Evolutionary conservation across 2,888 invertebrate genomes (phyloP).

Genomic region (Tachina fera): DNA sequence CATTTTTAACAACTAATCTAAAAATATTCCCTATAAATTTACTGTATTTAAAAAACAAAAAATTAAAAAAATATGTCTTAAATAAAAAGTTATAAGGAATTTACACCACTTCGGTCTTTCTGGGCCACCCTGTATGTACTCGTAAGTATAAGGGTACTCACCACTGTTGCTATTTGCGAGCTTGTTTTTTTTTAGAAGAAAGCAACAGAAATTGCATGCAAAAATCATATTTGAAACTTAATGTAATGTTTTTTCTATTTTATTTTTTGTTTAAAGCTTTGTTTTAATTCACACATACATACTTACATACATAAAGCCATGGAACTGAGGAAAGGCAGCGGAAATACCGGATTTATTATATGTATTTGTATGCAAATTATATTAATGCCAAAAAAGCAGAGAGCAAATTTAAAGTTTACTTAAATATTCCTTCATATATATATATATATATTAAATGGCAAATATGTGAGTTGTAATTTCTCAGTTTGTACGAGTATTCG

Average conservation of each 20-base stretch:
- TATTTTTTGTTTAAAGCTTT: neutral
- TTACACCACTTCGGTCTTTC: too few species aligned
- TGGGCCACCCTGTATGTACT: neutral
- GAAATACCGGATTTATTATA: conserved; percentile 5
- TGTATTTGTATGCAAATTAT: neutral
- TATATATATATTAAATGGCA: too few species aligned
- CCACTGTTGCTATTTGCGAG: conserved; percentile 7
- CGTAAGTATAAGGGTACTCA: neutral
- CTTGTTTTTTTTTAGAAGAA: conserved; percentile 2
- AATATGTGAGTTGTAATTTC: too few species aligned
- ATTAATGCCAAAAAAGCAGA: neutral
- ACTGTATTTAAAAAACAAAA: too few species aligned
- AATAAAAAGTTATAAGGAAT: too few species aligned
- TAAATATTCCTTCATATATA: too few species aligned
- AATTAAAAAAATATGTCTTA: too few species aligned
- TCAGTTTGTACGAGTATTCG: too few species aligned
- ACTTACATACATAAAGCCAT: neutral
- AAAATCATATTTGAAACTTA: conserved; percentile 8
- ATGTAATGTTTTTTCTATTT: conserved; percentile 28
- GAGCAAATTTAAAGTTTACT: too few species aligned
- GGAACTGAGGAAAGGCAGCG: neutral
- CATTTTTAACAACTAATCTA: too few species aligned
- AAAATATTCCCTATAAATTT: too few species aligned
- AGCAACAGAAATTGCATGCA: conserved; percentile 42
- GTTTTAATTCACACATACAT: neutral